Evolutionary conservation across 2,113 vertebrate genomes (phyloP).

Genomic region (Triplophysa dalaica): DNA sequence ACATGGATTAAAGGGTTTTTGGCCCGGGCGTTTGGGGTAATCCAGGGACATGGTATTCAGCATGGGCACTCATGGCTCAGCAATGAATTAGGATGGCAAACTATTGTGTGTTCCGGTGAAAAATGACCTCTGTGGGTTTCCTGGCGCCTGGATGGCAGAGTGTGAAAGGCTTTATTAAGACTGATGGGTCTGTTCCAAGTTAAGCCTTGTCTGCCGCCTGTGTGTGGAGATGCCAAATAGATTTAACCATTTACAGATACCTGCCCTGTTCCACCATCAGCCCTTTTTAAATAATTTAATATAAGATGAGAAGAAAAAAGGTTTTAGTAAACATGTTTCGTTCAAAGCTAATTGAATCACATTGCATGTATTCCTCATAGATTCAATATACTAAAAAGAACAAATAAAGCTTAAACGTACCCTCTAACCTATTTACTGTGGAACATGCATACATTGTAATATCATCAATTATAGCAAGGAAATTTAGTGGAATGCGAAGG

Average conservation of each 20-base stretch:
- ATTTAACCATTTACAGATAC: conserved; percentile 32
- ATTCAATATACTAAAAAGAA: too few relatives aligned
- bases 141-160: conserved; percentile 61
- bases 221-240: neutral
- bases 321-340: too few relatives aligned
- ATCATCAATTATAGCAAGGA: too few relatives aligned
- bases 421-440: too few relatives aligned
- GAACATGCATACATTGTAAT: too few relatives aligned
- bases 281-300: conserved; percentile 4
- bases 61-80: conserved; percentile 28
- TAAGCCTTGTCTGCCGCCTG: conserved; percentile 51
- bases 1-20: neutral
- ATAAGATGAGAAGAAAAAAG: neutral
- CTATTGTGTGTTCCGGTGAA: conserved; percentile 45
- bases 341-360: too few relatives aligned
- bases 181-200: conserved; percentile 51
- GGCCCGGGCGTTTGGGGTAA: neutral
- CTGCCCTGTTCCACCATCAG: neutral
- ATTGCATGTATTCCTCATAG: too few relatives aligned
- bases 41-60: conserved; percentile 52
- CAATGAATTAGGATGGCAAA: conserved; percentile 34
- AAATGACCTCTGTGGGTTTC: conserved; percentile 55
- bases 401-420: too few relatives aligned
- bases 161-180: conserved; percentile 58
- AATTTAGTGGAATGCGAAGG: neutral